Evolutionary conservation across 2,888 invertebrate species (phyloP).

Genomic region (Drosophila setosimentum): DNA sequence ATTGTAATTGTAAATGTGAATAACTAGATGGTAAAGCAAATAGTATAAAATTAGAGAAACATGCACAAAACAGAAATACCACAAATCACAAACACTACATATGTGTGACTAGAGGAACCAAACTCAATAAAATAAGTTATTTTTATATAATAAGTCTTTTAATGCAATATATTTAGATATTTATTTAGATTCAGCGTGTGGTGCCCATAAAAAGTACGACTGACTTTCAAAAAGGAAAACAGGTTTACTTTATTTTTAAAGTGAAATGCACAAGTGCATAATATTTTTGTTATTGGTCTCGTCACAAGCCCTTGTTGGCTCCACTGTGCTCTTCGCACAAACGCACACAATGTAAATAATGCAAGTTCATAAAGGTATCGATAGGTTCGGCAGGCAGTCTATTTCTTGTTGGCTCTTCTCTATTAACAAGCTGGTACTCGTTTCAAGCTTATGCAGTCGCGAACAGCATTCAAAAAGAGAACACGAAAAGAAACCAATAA

Average conservation of each 20-base stretch:
- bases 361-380: constrained; percentile 49
- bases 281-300: constrained; percentile 17
- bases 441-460: constrained; percentile 43
- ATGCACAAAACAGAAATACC: constrained; percentile 38
- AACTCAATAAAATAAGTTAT: not conserved
- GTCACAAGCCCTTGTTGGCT: constrained; percentile 3
- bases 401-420: constrained; percentile 19
- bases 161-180: not conserved
- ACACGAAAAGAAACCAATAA: constrained; percentile 31
- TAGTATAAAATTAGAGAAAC: constrained; percentile 42
- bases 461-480: constrained; percentile 42
- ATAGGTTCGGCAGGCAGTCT: constrained; percentile 21
- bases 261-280: constrained; percentile 51
- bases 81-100: constrained; percentile 19
- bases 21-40: constrained; percentile 42
- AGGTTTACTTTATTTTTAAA: constrained; percentile 44
- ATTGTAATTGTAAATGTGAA: constrained; percentile 64
- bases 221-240: constrained; percentile 44
- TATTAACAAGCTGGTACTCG: constrained; percentile 39
- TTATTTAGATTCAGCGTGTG: constrained; percentile 4
- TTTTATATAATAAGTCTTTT: too few relatives aligned
- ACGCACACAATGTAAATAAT: constrained; percentile 59
- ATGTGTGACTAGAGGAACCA: constrained; percentile 1
- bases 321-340: constrained; percentile 14
- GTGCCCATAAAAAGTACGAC: constrained; percentile 30